Evolutionary conservation across 2,113 vertebrate genomes (phyloP), one percentile per base, ranked within the genome.

Genomic region (Anarhynchus alexandrinus): DNA sequence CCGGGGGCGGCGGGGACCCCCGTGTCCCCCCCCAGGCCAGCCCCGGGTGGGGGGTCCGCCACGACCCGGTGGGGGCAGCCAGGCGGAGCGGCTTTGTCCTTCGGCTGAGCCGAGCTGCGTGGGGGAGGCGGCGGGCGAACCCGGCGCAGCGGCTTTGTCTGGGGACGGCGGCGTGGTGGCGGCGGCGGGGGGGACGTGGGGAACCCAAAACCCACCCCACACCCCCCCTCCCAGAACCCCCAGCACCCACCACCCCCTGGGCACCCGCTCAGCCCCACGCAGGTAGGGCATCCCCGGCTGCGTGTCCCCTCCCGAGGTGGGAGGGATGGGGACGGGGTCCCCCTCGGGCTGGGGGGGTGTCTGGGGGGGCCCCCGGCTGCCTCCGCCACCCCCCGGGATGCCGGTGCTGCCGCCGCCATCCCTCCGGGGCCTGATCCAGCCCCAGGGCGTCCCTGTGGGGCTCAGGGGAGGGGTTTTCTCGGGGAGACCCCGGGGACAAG

Each of bases 21-120:
- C 6, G 8, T 42, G 81, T 51, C 3, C 11, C n/a, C 36, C 66
- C 2, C 18, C n/a, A n/a, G 3, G 27, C 32, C 15, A 8, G 25
- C 49, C 49, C 30, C 2, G 18, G n/a, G 64, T 2, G 12, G 12
- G 79, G 86, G 87, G 36, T 49, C 52, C 0, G 5, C 3, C 7
- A 15, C n/a, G 74, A 17, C 74, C 79, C 49, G 5, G 59, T 4
- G 57, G 52, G 91, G 77, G 61, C 95, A 93, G 76, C 93, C 88
- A 59, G 57, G 95, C 91, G 77, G 29, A 81, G 88, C 84, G 61
- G 88, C 95, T 96, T 96, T 95, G 93, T 96, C 95, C 88, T 96
- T 82, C 20, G 55, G 54, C 90, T 20, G 86, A 93, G 95, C 82
- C 14, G 51, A 79, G 61, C 70, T 4, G 89, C 12, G 69, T 52